These are phyloP conservation scores for Aproaerema taeniolella DNA, from an alignment of 2,888 invertebrate species.

Conservation along the genomic window DNA sequence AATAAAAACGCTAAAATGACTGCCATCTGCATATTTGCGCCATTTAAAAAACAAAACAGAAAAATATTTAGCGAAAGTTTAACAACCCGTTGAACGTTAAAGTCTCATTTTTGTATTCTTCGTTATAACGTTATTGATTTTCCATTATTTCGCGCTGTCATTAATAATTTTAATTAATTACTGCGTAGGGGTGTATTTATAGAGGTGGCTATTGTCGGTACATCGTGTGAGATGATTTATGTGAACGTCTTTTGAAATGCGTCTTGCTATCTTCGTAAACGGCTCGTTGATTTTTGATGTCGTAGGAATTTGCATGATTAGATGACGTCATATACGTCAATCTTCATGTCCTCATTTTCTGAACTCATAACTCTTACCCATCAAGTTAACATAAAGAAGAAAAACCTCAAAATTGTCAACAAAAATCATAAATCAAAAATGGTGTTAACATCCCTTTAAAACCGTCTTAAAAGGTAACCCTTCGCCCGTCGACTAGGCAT, in stretches of 20 bases:
- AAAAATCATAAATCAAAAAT: background rate
- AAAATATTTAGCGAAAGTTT: constrained; percentile 36
- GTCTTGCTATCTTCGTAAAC: constrained; percentile 30
- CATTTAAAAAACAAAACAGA: constrained; percentile 32
- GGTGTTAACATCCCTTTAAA: constrained; percentile 1
- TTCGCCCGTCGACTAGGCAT: constrained; percentile 13
- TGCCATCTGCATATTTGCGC: constrained; percentile 40
- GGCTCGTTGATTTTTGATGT: constrained; percentile 69
- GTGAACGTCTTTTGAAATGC: constrained; percentile 36
- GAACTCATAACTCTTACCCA: background rate
- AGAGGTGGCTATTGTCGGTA: constrained; percentile 44
- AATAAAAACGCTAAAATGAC: constrained; percentile 50
- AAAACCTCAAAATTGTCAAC: background rate
- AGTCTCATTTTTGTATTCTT: constrained; percentile 22
- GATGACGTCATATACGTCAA: background rate
- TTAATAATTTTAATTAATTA: constrained; percentile 75
- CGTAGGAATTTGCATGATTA: constrained; percentile 30
- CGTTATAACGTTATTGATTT: constrained; percentile 51
- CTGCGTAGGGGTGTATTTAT: constrained; percentile 39
- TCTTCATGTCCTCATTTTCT: too few species aligned
- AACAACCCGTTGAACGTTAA: constrained; percentile 49
- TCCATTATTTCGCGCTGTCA: constrained; percentile 63
- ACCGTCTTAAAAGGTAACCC: constrained; percentile 6
- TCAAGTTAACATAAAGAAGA: too few species aligned
- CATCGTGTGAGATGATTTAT: constrained; percentile 64